Conservation (phyloP, 2,888 invertebrate genomes). For the Lochmaea capreae region DNA sequence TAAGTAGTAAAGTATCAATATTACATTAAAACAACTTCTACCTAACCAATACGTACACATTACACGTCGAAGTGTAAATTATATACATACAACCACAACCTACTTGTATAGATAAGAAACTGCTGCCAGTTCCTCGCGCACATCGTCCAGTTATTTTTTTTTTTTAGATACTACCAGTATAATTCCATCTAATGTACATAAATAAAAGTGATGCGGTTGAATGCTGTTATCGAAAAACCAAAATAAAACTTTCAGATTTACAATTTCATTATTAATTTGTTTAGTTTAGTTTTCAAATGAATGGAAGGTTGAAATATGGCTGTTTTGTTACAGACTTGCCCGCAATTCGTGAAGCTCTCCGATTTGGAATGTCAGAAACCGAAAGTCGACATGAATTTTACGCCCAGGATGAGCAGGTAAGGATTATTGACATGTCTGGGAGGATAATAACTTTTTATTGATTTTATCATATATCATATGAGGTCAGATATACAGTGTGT, state of each 20-base stretch:
- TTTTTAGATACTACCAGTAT: constrained; percentile 17
- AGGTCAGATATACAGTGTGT: no score
- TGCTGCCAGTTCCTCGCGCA: neutral
- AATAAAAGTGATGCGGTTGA: constrained; percentile 20
- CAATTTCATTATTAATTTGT: constrained; percentile 1
- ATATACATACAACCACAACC: constrained; percentile 14
- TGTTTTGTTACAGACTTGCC: constrained; percentile 51
- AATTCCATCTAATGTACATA: constrained; percentile 15
- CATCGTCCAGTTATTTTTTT: neutral
- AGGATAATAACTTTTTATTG: neutral
- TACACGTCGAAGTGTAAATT: neutral
- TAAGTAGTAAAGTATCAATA: no score
- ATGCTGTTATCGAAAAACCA: constrained; percentile 22
- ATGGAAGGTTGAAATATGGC: constrained; percentile 16
- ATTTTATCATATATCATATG: no score
- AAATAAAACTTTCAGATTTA: constrained; percentile 9
- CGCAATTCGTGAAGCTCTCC: constrained; percentile 77
- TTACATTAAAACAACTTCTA: neutral
- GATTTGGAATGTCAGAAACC: constrained; percentile 79
- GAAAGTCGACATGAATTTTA: constrained; percentile 66
- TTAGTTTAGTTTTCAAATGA: neutral
- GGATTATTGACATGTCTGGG: neutral
- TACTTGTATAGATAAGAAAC: constrained; percentile 25
- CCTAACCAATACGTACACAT: neutral
- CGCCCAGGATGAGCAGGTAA: constrained; percentile 72